Base-by-base conservation (phyloP, 2,113 vertebrate genomes). In the Megaleporinus macrocephalus region DNA sequence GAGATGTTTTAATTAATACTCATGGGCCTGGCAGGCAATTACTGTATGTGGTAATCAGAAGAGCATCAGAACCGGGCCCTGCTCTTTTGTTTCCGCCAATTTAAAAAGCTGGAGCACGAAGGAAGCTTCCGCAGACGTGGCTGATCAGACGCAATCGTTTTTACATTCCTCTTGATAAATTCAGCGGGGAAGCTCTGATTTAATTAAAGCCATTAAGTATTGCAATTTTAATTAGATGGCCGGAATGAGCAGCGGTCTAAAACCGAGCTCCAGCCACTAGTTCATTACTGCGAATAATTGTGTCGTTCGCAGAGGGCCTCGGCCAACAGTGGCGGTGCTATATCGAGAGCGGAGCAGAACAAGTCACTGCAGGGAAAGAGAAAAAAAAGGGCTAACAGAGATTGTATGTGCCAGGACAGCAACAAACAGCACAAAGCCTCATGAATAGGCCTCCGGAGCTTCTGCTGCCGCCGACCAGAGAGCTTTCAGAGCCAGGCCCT, bases 201-300 rank as follows among this genome's bases (percentile, higher is more conserved):
- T 62, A 83, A 86, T 86, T 83, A 81, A 80, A 83, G 70, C 65
- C 49, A 74, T 75, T 78, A 73, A 78, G 44, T 74, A 44, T 59
- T 59, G 69, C 62, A 49, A 55, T 77, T 80, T 77, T 86, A 86
- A 88, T 88, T 85, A 81, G 74, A 78, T 78, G 80, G 69, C 72
- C 80, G 71, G 68, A 47, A 69, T 65, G 49, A 80, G 41, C 79
- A 80, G 82, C 78, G 77, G 81, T 86, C 62, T 83, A 81, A 83
- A 80, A 83, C 44, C 6, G 66, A 33, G 78, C 61, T 73, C 62
- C 62, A 85, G 81, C 61, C 72, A 18, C 81, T 78, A 73, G 68
- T 83, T 88, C 78, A 85, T 86, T 86, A 86, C 49, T 70, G 86
- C 79, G 68, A 86, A 81, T 85, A 85, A 84, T 82, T 86, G 75